Conservation (phyloP, 2,888 invertebrate genomes). For the Camponotus fellah region DNA sequence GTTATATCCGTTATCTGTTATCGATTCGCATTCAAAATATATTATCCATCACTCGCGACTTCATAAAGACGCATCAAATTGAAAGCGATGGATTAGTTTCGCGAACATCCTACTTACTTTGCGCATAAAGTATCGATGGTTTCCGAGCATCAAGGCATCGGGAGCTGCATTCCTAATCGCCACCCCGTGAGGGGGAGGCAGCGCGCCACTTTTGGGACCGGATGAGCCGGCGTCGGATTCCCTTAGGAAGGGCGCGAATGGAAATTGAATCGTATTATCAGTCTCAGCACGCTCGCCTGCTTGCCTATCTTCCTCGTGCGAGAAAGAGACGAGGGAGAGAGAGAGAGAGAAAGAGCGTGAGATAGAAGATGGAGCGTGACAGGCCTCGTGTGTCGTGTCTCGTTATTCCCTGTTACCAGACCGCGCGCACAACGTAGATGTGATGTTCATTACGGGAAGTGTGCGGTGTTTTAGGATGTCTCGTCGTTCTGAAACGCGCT, state of each 20-base stretch:
- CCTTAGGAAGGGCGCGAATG: slow-evolving; percentile 55
- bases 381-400: slow-evolving; percentile 41
- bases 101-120: slow-evolving; percentile 8
- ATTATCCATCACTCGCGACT: not conserved
- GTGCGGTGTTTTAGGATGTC: slow-evolving; percentile 68
- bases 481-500: slow-evolving; percentile 70
- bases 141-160: slow-evolving; percentile 19
- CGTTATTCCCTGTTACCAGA: slow-evolving; percentile 56
- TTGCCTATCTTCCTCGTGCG: slow-evolving; percentile 50
- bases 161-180: slow-evolving; percentile 41
- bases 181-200: not conserved
- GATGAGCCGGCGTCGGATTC: slow-evolving; percentile 46
- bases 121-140: slow-evolving; percentile 41
- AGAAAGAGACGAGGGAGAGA: not conserved
- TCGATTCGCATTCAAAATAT: not conserved
- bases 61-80: not conserved
- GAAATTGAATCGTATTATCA: slow-evolving; percentile 77
- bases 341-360: slow-evolving; percentile 8
- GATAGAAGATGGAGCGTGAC: slow-evolving; percentile 19
- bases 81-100: slow-evolving; percentile 24
- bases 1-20: not conserved
- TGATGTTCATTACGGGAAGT: slow-evolving; percentile 74
- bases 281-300: slow-evolving; percentile 65
- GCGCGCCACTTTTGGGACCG: slow-evolving; percentile 39
- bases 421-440: slow-evolving; percentile 44